Percentiles rank a stretch among this genome's conserved stretches.
Evolutionary conservation across 2,888 invertebrate genomes (phyloP).

Genomic region (Gari tellinella): DNA sequence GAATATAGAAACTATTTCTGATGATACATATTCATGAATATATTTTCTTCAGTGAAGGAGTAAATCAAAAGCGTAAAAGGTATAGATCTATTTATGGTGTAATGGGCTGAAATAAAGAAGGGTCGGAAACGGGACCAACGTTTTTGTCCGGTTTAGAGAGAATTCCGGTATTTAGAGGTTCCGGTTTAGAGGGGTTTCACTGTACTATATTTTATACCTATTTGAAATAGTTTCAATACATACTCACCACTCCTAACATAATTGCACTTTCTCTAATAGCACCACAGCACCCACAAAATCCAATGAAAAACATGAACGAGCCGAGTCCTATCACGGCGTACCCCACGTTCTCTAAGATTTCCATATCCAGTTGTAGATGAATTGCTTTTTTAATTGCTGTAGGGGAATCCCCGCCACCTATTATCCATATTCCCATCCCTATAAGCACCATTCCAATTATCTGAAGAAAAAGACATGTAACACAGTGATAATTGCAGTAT

Average conservation of each 20-base stretch:
- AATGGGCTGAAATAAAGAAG: no score
- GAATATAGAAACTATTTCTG: no score
- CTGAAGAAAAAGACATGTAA: constrained; percentile 77
- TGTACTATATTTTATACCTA: no score
- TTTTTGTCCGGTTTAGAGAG: no score
- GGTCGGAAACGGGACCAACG: no score
- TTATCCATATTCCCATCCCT: constrained; percentile 86
- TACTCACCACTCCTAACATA: constrained; percentile 85
- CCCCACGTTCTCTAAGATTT: constrained; percentile 84
- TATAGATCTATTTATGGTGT: no score
- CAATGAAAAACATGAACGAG: constrained; percentile 86
- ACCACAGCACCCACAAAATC: constrained; percentile 87
- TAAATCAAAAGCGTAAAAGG: no score
- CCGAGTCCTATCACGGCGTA: constrained; percentile 86
- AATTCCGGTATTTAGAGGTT: no score
- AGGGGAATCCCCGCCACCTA: constrained; percentile 86
- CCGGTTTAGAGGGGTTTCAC: no score
- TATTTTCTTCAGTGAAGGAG: no score
- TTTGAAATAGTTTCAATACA: neutral
- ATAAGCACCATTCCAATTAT: constrained; percentile 86
- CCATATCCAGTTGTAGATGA: constrained; percentile 83
- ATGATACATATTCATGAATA: no score
- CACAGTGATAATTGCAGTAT: no score
- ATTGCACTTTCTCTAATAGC: constrained; percentile 86
- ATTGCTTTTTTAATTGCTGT: constrained; percentile 85